Conservation (phyloP, 2,113 vertebrate species). For the Limnothrissa miodon region DNA sequence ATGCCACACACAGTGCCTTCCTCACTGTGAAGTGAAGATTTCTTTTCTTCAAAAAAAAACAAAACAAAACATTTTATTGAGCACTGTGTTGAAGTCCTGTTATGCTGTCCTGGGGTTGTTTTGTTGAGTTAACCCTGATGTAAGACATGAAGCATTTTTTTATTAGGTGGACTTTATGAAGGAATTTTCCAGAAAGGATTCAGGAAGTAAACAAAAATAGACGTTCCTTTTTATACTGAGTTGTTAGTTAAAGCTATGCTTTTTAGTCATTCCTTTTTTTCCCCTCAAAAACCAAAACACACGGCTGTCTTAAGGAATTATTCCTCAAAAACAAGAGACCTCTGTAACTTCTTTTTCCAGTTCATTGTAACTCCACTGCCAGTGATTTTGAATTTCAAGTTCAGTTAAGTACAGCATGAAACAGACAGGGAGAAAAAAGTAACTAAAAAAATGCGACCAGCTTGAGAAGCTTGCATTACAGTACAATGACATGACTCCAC, state of each 20-base stretch:
- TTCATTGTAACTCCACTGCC: constrained; percentile 10
- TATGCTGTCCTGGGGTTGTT: constrained; percentile 15
- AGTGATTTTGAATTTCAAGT: constrained; percentile 6
- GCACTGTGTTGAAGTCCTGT: constrained; percentile 7
- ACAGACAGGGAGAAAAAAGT: background rate
- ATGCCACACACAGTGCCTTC: background rate
- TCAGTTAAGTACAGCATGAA: constrained; percentile 13
- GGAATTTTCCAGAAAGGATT: constrained; percentile 15
- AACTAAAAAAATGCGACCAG: background rate
- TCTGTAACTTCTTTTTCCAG: constrained; percentile 13
- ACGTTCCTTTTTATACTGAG: constrained; percentile 2
- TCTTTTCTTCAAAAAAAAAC: background rate
- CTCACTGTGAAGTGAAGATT: constrained; percentile 13
- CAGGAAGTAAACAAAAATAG: constrained; percentile 17
- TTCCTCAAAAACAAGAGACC: constrained; percentile 15
- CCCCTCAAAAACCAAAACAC: constrained; percentile 5
- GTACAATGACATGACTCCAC: constrained; percentile 3
- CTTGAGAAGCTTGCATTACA: background rate
- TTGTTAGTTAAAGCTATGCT: constrained; percentile 10
- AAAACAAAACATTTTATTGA: background rate
- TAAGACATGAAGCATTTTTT: constrained; percentile 15
- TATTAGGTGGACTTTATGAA: constrained; percentile 16
- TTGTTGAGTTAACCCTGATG: background rate
- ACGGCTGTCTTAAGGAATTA: background rate
- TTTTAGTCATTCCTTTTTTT: constrained; percentile 13